These are phyloP conservation scores for Aphelinus certus DNA, from an alignment of 1,140 invertebrate genomes.

Conservation along the genomic window DNA sequence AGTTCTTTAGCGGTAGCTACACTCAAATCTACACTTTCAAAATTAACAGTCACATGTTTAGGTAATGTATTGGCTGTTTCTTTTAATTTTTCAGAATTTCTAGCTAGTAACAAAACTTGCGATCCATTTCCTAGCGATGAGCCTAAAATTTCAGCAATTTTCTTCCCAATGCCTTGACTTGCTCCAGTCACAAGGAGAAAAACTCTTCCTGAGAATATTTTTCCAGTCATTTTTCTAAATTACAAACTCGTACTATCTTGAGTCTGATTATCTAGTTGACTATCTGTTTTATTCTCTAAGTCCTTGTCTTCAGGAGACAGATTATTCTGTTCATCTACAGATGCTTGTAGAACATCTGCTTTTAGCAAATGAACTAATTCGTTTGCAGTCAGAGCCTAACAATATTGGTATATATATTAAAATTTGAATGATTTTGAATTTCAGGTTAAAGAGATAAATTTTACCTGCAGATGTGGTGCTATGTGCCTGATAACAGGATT, in stretches of 20 bases:
- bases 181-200: constrained; percentile 83
- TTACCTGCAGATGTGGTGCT: constrained; percentile 61
- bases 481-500: constrained; percentile 64
- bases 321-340: constrained; percentile 48
- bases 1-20: constrained; percentile 64
- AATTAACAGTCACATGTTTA: constrained; percentile 64
- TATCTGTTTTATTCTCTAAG: constrained; percentile 31
- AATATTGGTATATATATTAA: constrained; percentile 1
- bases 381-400: constrained; percentile 63
- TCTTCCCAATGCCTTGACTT: constrained; percentile 86
- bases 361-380: constrained; percentile 68
- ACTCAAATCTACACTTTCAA: constrained; percentile 70
- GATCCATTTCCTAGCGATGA: constrained; percentile 72
- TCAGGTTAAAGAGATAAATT: constrained; percentile 3
- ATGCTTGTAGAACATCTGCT: constrained; percentile 61
- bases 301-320: constrained; percentile 40
- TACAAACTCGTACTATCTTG: constrained; percentile 28
- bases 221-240: constrained; percentile 37
- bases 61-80: constrained; percentile 67
- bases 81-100: constrained; percentile 73
- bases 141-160: constrained; percentile 77
- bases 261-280: constrained; percentile 6
- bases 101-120: constrained; percentile 79
- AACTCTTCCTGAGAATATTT: constrained; percentile 63
- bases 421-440: background rate